Percentiles rank a stretch among this genome's conserved stretches.
These are phyloP conservation scores for Melanotaenia trifasciata DNA, from an alignment of 2,797 vertebrate genomes.

Conservation along the genomic window DNA sequence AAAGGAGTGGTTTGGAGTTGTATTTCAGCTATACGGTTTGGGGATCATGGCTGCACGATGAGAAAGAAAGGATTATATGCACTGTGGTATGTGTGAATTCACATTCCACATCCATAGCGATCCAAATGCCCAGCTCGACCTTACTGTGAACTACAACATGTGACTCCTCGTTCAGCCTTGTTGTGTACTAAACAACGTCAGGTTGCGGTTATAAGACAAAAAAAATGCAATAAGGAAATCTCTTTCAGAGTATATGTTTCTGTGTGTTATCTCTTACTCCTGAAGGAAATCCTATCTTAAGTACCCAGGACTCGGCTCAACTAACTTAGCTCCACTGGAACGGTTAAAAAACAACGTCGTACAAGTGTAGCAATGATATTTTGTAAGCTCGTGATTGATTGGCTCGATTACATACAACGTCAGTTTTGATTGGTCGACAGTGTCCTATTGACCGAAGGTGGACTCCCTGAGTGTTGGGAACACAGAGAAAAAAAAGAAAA, in stretches of 20 bases:
- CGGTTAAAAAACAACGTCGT: conserved; percentile 42
- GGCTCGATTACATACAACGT: conserved; percentile 70
- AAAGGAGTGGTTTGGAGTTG: conserved; percentile 1
- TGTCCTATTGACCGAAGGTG: conserved; percentile 74
- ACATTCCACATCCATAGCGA: conserved; percentile 69
- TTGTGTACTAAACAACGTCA: conserved; percentile 28
- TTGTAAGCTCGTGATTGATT: conserved; percentile 70
- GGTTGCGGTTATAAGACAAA: neutral
- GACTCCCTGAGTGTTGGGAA: conserved; percentile 73
- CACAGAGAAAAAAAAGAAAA: conserved; percentile 63
- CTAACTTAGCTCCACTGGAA: neutral
- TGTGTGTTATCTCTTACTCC: too few relatives aligned
- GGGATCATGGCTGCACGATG: conserved; percentile 10
- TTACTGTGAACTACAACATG: conserved; percentile 79
- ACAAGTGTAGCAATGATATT: conserved; percentile 20
- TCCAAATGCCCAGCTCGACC: conserved; percentile 73
- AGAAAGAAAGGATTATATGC: conserved; percentile 26
- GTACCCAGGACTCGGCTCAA: too few relatives aligned
- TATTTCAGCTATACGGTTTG: conserved; percentile 20
- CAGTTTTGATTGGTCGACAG: conserved; percentile 74
- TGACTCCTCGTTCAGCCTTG: conserved; percentile 65
- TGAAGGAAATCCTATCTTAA: neutral
- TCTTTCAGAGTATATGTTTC: neutral
- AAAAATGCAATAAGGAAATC: neutral
- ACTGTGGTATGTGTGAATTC: conserved; percentile 47